Evolutionary conservation across 2,797 vertebrate genomes (phyloP), one percentile per base, ranked within the genome.

Genomic region (Manis javanica): DNA sequence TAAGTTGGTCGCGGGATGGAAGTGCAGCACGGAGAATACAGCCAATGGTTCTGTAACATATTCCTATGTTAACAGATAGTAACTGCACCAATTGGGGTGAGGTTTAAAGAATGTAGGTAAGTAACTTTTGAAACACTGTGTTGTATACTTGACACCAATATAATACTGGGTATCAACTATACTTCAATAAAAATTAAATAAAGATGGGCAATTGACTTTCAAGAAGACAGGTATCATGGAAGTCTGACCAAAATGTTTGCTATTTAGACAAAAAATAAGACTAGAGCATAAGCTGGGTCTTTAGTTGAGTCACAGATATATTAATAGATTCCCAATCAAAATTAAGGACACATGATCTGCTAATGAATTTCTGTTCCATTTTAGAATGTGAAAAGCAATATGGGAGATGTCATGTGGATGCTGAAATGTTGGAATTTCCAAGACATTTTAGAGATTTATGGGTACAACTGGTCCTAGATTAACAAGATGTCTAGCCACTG

Each of bases 251-350:
- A 95, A 94, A 75, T 72, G 49, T 49, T 81, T 92, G 12, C 68
- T 39, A 68, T 78, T 72, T 77, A 90, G 71, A 78, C 23, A 83
- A 71, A 96, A 94, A 96, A 78, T 49, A 82, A 88, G 61, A 91
- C 39, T 51, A 95, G 39, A 94, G 78, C 57, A 66, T 26, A 95
- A 92, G 23, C 26, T 82, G 39, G 72, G 31, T 89, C 57, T 96
- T 63, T 91, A 69, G 74, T 74, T 92, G 64, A 97, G 53, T 42
- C 86, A 94, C 16, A 95, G 61, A 92, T 86, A 95, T 89, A 72
- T 72, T 97, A 96, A 97, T 87, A 77, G 91, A 97, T 96, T 97
- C 68, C 53, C 83, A 96, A 92, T 96, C 78, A 94, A 96, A 97
- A 96, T 94, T 83, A 96, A 96, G 94, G 92, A 87, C 89, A 97